Base-by-base conservation (phyloP, 2,888 invertebrate genomes). In the Digitonthophagus gazella region DNA sequence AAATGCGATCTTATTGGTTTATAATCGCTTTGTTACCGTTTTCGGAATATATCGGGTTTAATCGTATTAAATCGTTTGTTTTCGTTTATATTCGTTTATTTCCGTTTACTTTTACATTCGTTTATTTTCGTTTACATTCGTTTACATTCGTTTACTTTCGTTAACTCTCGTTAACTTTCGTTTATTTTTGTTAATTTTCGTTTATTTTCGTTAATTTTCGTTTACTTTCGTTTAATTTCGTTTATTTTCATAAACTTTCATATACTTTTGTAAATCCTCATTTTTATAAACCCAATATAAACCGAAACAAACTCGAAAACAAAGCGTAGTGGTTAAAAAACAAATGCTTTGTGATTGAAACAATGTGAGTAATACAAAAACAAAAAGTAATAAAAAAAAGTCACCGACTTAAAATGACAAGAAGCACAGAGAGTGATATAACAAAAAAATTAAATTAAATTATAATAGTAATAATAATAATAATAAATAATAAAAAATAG, bases 401-500 rank as follows among this genome's bases (percentile, higher is more conserved):
- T 5, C 14, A 58, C 14, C 3, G 58, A n/a, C n/a, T 19, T 61
- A 20, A 16, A 8, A 15, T 18, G 61, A 44, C 28, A 44, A 44
- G 28, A 44, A 44, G 28, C 28, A 44, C 28, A 44, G 28, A 44
- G 28, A 44, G 28, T 44, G 28, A 44, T 6, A 44, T 18, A 61
- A 61, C 18, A 61, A 57, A 15, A 57, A n/a, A 57, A 57, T 15
- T 61, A 61, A 61, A 20, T 18, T 18, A 20, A 11, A 58, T 14
- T 57, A 57, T 44, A 57, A 16, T 57, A 57, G 57, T 57, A 58
- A 18, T 15, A 58, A 18, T 61, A 61, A 19, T 61, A 61, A 61
- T 15, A 61, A 61, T n/a, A n/a, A n/a, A n/a, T n/a, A n/a, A n/a
- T n/a, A n/a, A 18, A 61, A 61, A 61, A 61, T 19, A 19, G 28